Conservation (phyloP, 2,113 vertebrate species). For the Notarius lentiginosus region DNA sequence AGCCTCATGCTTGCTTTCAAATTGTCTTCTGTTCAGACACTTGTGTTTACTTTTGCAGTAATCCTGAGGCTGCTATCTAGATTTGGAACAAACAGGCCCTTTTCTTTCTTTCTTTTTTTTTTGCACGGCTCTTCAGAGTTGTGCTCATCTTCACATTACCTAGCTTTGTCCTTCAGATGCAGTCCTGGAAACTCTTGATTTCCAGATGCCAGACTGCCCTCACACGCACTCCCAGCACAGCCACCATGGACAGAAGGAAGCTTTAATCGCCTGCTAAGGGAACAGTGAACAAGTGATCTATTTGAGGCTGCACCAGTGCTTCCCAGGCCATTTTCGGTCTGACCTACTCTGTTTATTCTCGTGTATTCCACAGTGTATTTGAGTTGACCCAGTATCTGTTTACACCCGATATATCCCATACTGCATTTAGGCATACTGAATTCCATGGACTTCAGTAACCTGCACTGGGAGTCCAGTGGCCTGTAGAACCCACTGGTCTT, state of each 20-base stretch:
- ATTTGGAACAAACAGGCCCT: not conserved
- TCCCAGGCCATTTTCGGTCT: constrained; percentile 33
- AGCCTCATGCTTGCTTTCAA: not conserved
- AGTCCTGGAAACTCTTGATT: not conserved
- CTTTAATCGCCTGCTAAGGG: constrained; percentile 36
- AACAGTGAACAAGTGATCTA: constrained; percentile 36
- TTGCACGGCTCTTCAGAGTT: not conserved
- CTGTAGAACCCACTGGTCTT: not conserved
- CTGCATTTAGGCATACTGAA: constrained; percentile 34
- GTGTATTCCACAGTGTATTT: constrained; percentile 41
- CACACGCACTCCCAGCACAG: not conserved
- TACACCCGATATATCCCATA: constrained; percentile 44
- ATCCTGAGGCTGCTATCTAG: not conserved
- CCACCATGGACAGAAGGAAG: constrained; percentile 22
- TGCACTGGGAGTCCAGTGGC: not conserved
- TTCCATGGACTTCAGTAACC: constrained; percentile 5
- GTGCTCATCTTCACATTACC: constrained; percentile 5
- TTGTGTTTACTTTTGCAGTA: not conserved
- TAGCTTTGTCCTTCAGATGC: not conserved
- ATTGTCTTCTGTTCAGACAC: constrained; percentile 5
- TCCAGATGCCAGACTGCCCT: constrained; percentile 14
- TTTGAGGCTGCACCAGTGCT: constrained; percentile 32
- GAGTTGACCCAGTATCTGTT: constrained; percentile 47
- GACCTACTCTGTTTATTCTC: constrained; percentile 43
- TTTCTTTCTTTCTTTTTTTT: not conserved